Base-by-base conservation (phyloP, 2,113 vertebrate species). In the Corynorhinus townsendii region DNA sequence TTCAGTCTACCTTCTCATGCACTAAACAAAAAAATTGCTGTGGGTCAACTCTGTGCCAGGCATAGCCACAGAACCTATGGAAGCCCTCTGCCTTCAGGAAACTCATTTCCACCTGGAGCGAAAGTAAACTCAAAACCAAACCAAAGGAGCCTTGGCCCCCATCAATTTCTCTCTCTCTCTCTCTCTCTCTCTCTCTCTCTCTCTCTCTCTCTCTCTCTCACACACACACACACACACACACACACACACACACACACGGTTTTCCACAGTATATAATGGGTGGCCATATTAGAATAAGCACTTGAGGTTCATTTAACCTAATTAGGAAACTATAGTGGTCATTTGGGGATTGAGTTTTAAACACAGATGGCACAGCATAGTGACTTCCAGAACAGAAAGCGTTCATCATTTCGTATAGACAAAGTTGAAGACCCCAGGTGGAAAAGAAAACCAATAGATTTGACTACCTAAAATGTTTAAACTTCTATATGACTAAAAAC, bases 51-150 rank as follows among this genome's bases (percentile, higher is more conserved):
- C 35, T 24, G 64, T 71, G 38, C 47, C n/a, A 62, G 20, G 2
- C 8, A 49, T 2, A 40, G 79, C 43, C 43, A 24, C 10, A 45
- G 64, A 43, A 72, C 6, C 15, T 47, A 28, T 3, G 16, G 24
- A 19, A 49, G 28, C 2, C n/a, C 54, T 17, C 64, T 69, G 43
- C 28, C 85, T 17, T 75, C n/a, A 66, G 49, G 20, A 64, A 95
- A 28, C 45, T 81, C 33, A 15, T 11, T 22, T 79, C 76, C 43
- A 89, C 28, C 40, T 19, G 8, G 14, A 49, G 14, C 7, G 16
- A 84, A 95, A 76, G 56, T 72, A 92, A 73, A 84, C n/a, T 20
- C 38, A 69, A 89, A 89, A 38, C 40, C 47, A 68, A 94, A 81
- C 10, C 73, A 84, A 81, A 71, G 7, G 24, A 40, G 6, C 0